Evolutionary conservation across 2,113 vertebrate genomes (phyloP), one percentile per base, ranked within the genome.

Genomic region (Megalops atlanticus): DNA sequence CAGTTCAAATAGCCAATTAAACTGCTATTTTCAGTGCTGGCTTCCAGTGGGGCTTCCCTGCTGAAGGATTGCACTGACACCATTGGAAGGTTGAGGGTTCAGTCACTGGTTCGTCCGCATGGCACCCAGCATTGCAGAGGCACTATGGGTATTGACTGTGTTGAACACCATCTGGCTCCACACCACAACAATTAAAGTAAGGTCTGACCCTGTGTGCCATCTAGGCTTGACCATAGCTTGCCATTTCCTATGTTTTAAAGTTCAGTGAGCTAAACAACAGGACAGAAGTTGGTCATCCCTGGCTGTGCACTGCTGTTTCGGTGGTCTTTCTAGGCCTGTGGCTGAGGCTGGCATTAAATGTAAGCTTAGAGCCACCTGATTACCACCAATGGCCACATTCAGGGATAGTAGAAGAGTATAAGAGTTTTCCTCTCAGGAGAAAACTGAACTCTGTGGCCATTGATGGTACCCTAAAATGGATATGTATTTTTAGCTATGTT

Each of bases 401-500:
- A 6, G 31, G 58, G n/a, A 86, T 79, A 82, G 78, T 64, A 54
- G 41, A 6, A 31, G n/a, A 64, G 24, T n/a, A n/a, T n/a, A 64
- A 10, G 31, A 8, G 31, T 6, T 6, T 11, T 4, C 7, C 58
- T 7, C 47, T 76, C 75, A 77, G 83, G 81, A 85, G 80, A 45
- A 84, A 88, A 85, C 84, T 84, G 74, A 84, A 73, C 64, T 85
- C 74, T 15, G 78, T 14, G 31, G 69, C 54, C 0, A 64, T 76
- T 80, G 75, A 27, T 31, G 54, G 39, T 64, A 80, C 58, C 27
- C 54, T 24, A 83, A 77, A 18, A 79, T 5, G 24, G 80, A 78
- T 64, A 69, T 84, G 88, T 75, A 83, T 85, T 90, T 87, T 90
- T 87, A 90, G 83, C 52, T 7, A 71, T 71, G 31, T 38, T 82